These are phyloP conservation scores for Amblyornis subalaris DNA, from an alignment of 2,113 vertebrate genomes.

Conservation along the genomic window DNA sequence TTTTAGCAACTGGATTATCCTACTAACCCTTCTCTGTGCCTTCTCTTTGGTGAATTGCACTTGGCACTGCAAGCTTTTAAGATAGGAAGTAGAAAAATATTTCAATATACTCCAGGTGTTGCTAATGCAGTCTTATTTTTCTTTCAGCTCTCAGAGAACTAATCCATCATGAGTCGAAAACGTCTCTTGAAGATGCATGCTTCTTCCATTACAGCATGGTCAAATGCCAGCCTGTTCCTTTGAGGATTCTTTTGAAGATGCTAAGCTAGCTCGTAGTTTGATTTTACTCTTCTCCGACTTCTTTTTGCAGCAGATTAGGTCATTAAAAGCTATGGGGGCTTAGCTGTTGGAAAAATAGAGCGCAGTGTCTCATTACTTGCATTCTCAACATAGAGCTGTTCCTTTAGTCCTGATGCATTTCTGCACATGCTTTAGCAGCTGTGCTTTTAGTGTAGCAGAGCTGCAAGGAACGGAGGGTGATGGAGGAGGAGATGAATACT, in stretches of 20 bases:
- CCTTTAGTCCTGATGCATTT: background rate
- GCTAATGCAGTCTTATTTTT: background rate
- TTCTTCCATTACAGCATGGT: background rate
- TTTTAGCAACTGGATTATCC: constrained; percentile 1
- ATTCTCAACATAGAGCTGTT: background rate
- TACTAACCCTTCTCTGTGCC: constrained; percentile 1
- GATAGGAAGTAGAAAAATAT: background rate
- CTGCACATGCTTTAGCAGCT: background rate
- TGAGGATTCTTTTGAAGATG: background rate
- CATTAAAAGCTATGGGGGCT: background rate
- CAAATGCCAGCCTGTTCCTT: background rate
- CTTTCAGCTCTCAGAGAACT: background rate
- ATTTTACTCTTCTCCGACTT: background rate
- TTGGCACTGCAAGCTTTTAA: background rate
- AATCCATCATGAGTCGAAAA: background rate
- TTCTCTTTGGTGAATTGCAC: background rate
- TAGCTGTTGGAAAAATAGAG: background rate
- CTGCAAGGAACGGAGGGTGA: background rate
- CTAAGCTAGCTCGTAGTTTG: background rate
- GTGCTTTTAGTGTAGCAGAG: background rate
- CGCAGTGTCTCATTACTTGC: background rate
- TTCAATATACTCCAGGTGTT: background rate
- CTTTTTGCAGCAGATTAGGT: background rate
- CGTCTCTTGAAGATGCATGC: background rate
- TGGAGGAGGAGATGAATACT: background rate